Evolutionary conservation across 2,888 invertebrate genomes (phyloP), one percentile per base, ranked within the genome.

Genomic region (Lithophane leautieri): DNA sequence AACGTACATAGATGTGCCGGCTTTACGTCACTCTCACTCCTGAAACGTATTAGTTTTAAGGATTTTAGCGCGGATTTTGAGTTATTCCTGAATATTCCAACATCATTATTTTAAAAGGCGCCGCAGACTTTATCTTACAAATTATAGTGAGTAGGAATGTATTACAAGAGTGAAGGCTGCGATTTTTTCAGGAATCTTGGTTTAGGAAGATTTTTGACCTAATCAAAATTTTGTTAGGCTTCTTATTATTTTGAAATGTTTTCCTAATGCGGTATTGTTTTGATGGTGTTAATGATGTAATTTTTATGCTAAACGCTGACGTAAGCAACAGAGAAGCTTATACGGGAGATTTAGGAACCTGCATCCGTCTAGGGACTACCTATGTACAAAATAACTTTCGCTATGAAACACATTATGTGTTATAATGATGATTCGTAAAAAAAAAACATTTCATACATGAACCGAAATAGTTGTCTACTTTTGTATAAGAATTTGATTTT

Each of bases 91-190:
- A 85, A 82, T 83, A 85, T 74, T 73, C 70, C 25, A 73, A 66
- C 78, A 81, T 81, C 78, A 86, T 86, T 83, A 85, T 74, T 86
- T 78, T 80, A 81, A 81, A 83, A 81, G 83, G 58, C 63, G 11
- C 52, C 79, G 58, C 71, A 56, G 68, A 52, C 25, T 44, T 73
- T 63, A 25, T 68, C 42, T 70, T 73, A 69, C 54, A 79, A 62
- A 74, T 75, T 67, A 78, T 66, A 60, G 62, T 71, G 73, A 74
- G 56, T 70, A 62, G 34, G 40, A 71, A 71, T 82, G 70, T 79
- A 76, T 58, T 81, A 58, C 7, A 66, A 14, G 1, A 56, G 63
- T 25, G 28, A 62, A 1, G 9, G 4, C 40, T 28, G 12, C 25
- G n/a, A 34, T n/a, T 77, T 28, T 78, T 70, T 40, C 12, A 62